These are phyloP conservation scores for Drosophila flavopinicola DNA, from an alignment of 2,888 invertebrate species.

Conservation along the genomic window DNA sequence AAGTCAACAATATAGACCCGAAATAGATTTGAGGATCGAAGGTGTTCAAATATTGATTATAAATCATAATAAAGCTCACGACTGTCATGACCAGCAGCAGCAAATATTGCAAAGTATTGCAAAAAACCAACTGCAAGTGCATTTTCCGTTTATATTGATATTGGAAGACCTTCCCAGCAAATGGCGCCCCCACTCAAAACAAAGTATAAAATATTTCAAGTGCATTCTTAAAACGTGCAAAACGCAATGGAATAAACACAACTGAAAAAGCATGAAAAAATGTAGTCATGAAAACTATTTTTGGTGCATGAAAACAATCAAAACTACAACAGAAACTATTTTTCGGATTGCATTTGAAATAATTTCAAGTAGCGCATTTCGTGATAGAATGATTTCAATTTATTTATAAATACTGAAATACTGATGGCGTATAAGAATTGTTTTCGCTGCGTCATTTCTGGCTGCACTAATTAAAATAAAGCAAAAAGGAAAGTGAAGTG, in stretches of 20 bases:
- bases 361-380: slow-evolving; percentile 33
- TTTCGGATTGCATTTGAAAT: slow-evolving; percentile 31
- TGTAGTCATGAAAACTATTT: slow-evolving; percentile 43
- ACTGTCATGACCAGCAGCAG: slow-evolving; percentile 31
- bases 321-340: slow-evolving; percentile 9
- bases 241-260: slow-evolving; percentile 38
- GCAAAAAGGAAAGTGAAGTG: slow-evolving; percentile 62
- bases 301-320: slow-evolving; percentile 16
- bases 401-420: slow-evolving; percentile 27
- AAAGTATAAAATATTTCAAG: slow-evolving; percentile 34
- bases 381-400: slow-evolving; percentile 52
- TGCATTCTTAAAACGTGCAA: slow-evolving; percentile 48
- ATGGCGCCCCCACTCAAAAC: slow-evolving; percentile 15
- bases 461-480: slow-evolving; percentile 49
- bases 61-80: slow-evolving; percentile 35
- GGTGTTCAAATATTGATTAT: slow-evolving; percentile 22
- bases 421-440: slow-evolving; percentile 29
- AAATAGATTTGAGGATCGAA: slow-evolving; percentile 15
- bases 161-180: slow-evolving; percentile 25
- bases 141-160: slow-evolving; percentile 40
- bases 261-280: slow-evolving; percentile 2
- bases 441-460: slow-evolving; percentile 27
- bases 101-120: neutral
- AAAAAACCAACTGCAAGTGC: slow-evolving; percentile 11
- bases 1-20: neutral